Base-by-base conservation (phyloP, 2,797 vertebrate species). In the Malurus leucopterus region DNA sequence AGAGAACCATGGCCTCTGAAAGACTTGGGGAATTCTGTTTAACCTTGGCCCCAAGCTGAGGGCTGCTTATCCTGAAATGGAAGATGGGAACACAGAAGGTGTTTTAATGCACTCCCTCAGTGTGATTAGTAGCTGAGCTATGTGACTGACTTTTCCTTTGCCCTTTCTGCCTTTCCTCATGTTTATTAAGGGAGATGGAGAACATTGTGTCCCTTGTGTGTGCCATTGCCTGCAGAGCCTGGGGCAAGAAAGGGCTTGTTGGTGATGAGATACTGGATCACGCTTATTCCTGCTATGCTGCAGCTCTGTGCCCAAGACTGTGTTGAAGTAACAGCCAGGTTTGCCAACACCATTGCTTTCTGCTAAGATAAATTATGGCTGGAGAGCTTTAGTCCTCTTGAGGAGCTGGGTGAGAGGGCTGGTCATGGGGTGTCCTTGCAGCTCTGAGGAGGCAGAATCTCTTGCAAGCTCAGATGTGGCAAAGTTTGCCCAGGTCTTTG, bases 161-260 rank as follows among this genome's bases (percentile, higher is more conserved):
- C 54, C 7, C 17, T 67, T 78, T 88, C 55, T 88, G 40, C 57
- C 38, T 76, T 92, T 78, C 15, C 36, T 36, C 4, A 36, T 49
- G 34, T 59, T 86, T 61, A 47, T 65, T 79, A 69, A 38, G 21
- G n/a, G 54, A 77, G 62, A 13, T 36, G 74, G 58, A 72, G 87
- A 84, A 91, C 86, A 70, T 50, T 2, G 0, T 0, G 71, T 94
- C 57, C 41, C 26, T 54, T 70, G 34, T 9, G 1, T 49, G 24
- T 91, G 68, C 75, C 68, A 40, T 67, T 7, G 2, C 71, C 29
- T 5, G 11, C 34, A 57, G 64, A 69, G 63, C 54, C 51, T 0
- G 4, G 32, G 89, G 67, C 91, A 92, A 88, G 83, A 93, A 77
- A 82, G 69, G 88, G 59, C 87, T 93, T 92, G 90, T 72, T 6